phyloP scores from a whole-genome alignment of 2,113 vertebrate genomes.

The rat (Rattus norvegicus) region DNA sequence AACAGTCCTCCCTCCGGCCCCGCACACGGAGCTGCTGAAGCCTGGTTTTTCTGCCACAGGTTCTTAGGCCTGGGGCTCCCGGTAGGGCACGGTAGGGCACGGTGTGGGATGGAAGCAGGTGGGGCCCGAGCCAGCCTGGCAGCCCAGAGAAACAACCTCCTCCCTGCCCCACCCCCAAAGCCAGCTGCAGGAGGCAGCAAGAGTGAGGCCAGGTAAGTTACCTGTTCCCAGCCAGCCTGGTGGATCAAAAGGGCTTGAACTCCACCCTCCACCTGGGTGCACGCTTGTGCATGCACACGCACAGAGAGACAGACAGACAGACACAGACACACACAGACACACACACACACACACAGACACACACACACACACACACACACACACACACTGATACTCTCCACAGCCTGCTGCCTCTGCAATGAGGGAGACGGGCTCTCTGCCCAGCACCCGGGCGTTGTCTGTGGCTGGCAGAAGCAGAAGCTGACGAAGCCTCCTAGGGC shows the following conservation, averaged over 20 bases:
- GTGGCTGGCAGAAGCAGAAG: conserved; percentile 58
- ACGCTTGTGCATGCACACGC: no score
- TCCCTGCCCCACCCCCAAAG: conserved; percentile 47
- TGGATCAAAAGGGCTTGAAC: conserved; percentile 84
- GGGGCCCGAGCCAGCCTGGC: conserved; percentile 59
- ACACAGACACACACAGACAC: background rate
- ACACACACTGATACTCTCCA: background rate
- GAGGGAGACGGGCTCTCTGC: background rate
- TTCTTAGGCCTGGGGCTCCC: no score
- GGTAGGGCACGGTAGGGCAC: no score
- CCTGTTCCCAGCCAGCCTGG: conserved; percentile 79
- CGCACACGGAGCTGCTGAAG: background rate
- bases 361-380: background rate
- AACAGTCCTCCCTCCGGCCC: background rate
- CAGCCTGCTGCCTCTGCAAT: background rate
- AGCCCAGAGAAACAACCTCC: conserved; percentile 76
- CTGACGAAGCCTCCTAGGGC: conserved; percentile 8
- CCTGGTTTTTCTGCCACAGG: background rate
- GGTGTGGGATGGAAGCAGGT: conserved; percentile 61
- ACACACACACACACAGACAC: background rate
- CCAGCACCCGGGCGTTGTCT: conserved; percentile 68
- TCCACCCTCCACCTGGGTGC: conserved; percentile 63
- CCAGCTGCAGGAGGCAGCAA: conserved; percentile 78
- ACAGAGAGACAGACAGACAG: no score
- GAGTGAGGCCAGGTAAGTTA: conserved; percentile 84